A percentile compares a stretch with the other conserved stretches of the same genome.
Evolutionary conservation across 2,888 invertebrate genomes (phyloP).

Genomic region (Sesamia inferens): DNA sequence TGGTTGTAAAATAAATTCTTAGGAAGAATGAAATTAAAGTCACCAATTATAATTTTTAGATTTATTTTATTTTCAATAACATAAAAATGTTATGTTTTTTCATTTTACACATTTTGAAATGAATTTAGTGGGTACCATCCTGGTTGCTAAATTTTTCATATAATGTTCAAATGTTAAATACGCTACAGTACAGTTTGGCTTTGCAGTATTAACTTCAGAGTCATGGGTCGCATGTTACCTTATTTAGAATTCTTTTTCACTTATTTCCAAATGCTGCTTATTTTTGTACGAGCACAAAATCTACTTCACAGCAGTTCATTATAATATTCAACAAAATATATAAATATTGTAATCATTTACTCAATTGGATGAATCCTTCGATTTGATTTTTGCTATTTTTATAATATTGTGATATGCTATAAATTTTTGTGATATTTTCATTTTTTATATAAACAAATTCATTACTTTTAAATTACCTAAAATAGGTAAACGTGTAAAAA

Average conservation of each 20-base stretch:
- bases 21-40: conserved; percentile 60
- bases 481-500: conserved; percentile 86
- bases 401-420: conserved; percentile 88
- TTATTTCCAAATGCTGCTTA: conserved; percentile 89
- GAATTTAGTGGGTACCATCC: conserved; percentile 86
- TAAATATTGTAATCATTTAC: conserved; percentile 84
- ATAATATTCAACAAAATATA: conserved; percentile 88
- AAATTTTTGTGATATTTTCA: conserved; percentile 86
- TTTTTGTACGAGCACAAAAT: conserved; percentile 85
- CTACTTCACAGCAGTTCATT: conserved; percentile 85
- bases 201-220: conserved; percentile 79
- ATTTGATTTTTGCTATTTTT: conserved; percentile 77
- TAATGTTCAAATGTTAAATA: conserved; percentile 81
- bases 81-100: conserved; percentile 90
- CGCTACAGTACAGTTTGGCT: conserved; percentile 87
- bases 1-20: not conserved
- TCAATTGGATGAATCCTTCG: conserved; percentile 81
- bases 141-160: conserved; percentile 86
- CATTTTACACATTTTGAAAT: conserved; percentile 89
- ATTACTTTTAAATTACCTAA: conserved; percentile 81
- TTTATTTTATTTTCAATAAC: conserved; percentile 91
- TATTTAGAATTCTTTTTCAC: conserved; percentile 86
- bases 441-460: conserved; percentile 83
- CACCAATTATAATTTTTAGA: conserved; percentile 83
- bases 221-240: conserved; percentile 80